Evolutionary conservation across 2,888 invertebrate species (phyloP), one percentile per base, ranked within the genome.

Genomic region (Tenthredo scrophulariae): DNA sequence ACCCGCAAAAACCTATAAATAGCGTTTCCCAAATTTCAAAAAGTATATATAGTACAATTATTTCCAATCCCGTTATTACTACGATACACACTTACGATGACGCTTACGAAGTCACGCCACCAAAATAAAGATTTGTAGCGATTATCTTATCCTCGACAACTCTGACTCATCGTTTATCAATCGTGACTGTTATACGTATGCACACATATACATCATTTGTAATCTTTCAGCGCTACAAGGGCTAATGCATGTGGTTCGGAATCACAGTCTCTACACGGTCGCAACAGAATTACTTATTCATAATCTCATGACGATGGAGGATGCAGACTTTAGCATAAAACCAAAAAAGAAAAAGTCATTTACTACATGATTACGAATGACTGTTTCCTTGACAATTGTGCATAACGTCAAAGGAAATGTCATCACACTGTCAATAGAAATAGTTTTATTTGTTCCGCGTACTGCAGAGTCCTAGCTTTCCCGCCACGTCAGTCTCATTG

Each of bases 161-260:
- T 70, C 37, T 37, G 70, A 33, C 33, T 70, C 22, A 70, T 70
- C 70, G 70, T 70, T 70, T 70, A 33, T 70, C 33, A 70, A 70
- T 70, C 70, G n/a, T 70, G 33, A 70, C 7, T 37, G 70, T 37
- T 18, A 37, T n/a, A 37, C n/a, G 70, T 70, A 37, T 22, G 13
- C 10, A 62, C 26, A 62, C 70, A 37, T 37, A 37, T 70, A 70
- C 70, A 29, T 70, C 70, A 37, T 37, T 37, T 7, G 18, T 70
- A 33, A 70, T 70, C 70, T 70, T n/a, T 29, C 37, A 7, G 18
- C 33, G 70, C 9, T 37, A n/a, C 37, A 70, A 70, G 33, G 13
- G 37, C 33, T 70, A 70, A 70, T 37, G 29, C 33, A 37, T 29
- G 18, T 5, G 6, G 18, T 37, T 70, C n/a, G 29, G 18, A 37